Base-by-base conservation (phyloP, 2,888 invertebrate species). In the Eupithecia pulchellata region DNA sequence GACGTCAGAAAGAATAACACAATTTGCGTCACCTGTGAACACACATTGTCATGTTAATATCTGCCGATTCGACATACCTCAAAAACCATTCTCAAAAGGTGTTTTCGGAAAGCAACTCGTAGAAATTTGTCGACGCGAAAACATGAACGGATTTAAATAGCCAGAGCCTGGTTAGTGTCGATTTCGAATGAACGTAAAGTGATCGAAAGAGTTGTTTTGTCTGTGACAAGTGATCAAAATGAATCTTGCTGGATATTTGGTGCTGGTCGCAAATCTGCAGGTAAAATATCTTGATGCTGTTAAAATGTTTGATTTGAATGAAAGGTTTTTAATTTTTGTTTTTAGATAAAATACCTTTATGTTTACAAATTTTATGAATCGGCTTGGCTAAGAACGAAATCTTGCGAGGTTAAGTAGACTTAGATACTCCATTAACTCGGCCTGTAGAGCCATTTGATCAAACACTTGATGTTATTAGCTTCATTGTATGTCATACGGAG, bases 41-140 rank as follows among this genome's bases (percentile, higher is more conserved):
- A 75, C 52, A 42, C 52, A 69, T 77, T 76, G 73, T 76, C 30
- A 75, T 74, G 74, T 13, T 72, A 73, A 75, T 72, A 73, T 29
- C 68, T 62, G 55, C 61, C 64, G 57, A 70, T 67, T 57, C 47
- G 34, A 64, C 47, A 69, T 76, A 77, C 78, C 79, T 81, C n/a
- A n/a, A 86, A 85, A 87, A 81, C 77, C 81, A 88, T 88, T 80
- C 69, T 65, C 64, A 84, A 83, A 86, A 84, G 83, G 84, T 79
- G 77, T 82, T 80, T 77, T 73, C 72, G 73, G 76, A 72, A 72
- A 75, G 76, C 68, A 75, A 77, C 79, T 79, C 81, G 77, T 73
- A 75, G 76, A 79, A 84, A 82, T 85, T 83, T 74, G 81, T 82
- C 81, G 82, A 80, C 81, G 80, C 80, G 74, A 75, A 82, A 85